These are phyloP conservation scores for Erpobdella octoculata DNA, from an alignment of 2,888 invertebrate species.

Conservation along the genomic window DNA sequence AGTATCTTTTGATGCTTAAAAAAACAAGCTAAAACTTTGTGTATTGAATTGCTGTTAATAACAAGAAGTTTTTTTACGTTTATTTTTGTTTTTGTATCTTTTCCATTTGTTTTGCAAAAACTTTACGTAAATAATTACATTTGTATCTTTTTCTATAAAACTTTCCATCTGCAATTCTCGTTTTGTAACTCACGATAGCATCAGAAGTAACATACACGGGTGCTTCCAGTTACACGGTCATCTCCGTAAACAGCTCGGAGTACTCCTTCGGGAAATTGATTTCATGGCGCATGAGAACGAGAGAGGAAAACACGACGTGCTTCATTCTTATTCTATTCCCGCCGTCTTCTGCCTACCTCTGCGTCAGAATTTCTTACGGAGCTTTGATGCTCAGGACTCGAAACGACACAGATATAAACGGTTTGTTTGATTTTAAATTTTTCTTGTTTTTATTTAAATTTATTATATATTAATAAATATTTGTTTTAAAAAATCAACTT, in stretches of 20 bases:
- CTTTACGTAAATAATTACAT: too few relatives aligned
- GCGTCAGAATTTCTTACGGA: neutral
- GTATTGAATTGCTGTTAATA: neutral
- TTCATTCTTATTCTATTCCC: constrained; percentile 1
- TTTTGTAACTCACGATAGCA: neutral
- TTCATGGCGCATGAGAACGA: neutral
- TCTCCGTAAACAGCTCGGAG: neutral
- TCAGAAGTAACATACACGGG: constrained; percentile 16
- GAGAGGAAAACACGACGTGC: neutral
- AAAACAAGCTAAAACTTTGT: neutral
- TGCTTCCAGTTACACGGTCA: neutral
- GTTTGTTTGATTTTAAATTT: neutral
- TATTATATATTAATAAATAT: neutral
- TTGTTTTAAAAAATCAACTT: too few relatives aligned
- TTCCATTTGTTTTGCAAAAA: too few relatives aligned
- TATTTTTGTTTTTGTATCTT: too few relatives aligned
- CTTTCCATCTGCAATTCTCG: neutral
- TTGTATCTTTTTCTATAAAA: too few relatives aligned
- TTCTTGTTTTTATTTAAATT: neutral
- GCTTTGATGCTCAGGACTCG: neutral
- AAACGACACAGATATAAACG: neutral
- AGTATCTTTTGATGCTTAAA: too few relatives aligned
- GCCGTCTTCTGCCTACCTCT: neutral
- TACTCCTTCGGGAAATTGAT: constrained; percentile 19
- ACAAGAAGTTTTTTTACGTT: too few relatives aligned